Base-by-base conservation (phyloP, 2,888 invertebrate genomes). In the Cheilosia grossa region DNA sequence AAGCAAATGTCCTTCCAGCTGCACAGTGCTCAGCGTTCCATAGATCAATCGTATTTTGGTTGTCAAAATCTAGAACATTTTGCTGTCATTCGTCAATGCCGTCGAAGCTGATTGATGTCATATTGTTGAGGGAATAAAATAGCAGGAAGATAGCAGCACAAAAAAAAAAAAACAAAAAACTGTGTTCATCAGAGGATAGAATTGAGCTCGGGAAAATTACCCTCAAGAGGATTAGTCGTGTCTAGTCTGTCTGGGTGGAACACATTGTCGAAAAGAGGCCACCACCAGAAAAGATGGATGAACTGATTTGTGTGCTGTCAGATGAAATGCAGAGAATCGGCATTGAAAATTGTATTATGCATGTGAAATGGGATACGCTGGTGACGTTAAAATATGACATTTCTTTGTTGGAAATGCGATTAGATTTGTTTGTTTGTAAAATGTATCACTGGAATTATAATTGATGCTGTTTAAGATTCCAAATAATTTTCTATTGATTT, bases 91-190 rank as follows among this genome's bases (percentile, higher is more conserved):
- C 13, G 37, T 81, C 58, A 63, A 21, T 69, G 63, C 81, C 66
- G 30, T 63, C 63, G 24, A 69, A 24, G 24, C 63, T 81, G 81
- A 81, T 74, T 81, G 75, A 81, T 81, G 63, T 63, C 74, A 61
- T 67, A 61, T 53, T 54, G 73, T 10, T 74, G 51, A 59, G 66
- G 42, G 27, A 53, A 24, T 19, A 37, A 47, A 51, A 47, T 15
- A 47, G 40, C 4, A 24, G 6, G 37, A 61, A 56, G 27, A 27
- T 27, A 6, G 27, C 27, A 6, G 27, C 9, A 47, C 4, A 13
- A 61, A 27, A 30, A 44, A 53, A 73, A 19, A 56, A 13, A 61
- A 27, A 30, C 27, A 53, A 73, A 19, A 56, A 27, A 53, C 2
- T n/a, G 9, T 21, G 24, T 24, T 21, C 9, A 53, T 19, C 13